Evolutionary conservation across 2,113 vertebrate genomes (phyloP).

Genomic region (Pelusios castaneus): DNA sequence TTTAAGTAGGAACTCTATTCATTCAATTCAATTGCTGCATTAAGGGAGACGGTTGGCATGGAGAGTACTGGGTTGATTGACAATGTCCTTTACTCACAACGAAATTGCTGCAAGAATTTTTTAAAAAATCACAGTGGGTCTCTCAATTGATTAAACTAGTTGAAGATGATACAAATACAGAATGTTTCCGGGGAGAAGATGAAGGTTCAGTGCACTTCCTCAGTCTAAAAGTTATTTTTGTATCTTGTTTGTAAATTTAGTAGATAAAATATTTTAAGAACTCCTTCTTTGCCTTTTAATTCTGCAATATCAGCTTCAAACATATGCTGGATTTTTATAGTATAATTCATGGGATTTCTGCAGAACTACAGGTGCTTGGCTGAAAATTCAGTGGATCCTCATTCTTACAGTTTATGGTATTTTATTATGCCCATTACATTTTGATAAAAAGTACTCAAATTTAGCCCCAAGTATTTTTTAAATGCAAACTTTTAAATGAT

Average conservation of each 20-base stretch:
- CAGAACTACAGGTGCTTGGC: not conserved
- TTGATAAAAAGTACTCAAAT: not conserved
- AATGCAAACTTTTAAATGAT: constrained; percentile 6
- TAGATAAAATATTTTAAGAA: not conserved
- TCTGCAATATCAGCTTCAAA: not conserved
- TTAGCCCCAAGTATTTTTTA: not conserved
- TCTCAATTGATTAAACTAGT: constrained; percentile 18
- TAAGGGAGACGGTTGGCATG: constrained; percentile 69
- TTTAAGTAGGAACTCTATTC: constrained; percentile 67
- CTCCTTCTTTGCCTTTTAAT: constrained; percentile 25
- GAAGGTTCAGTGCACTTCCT: constrained; percentile 44
- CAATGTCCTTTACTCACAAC: constrained; percentile 60
- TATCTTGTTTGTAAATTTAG: constrained; percentile 25
- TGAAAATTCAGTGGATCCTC: not conserved
- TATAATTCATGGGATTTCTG: not conserved
- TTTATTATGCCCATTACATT: constrained; percentile 14
- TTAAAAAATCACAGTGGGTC: constrained; percentile 39
- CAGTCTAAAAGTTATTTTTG: constrained; percentile 28
- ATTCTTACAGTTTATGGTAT: not conserved
- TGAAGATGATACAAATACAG: constrained; percentile 58
- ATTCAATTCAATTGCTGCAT: constrained; percentile 68
- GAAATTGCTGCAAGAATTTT: constrained; percentile 63
- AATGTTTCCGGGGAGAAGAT: constrained; percentile 55
- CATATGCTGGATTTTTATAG: not conserved
- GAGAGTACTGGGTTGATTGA: constrained; percentile 33